Conservation (phyloP, 2,113 vertebrate species). For the Zosterops hypoxanthus region DNA sequence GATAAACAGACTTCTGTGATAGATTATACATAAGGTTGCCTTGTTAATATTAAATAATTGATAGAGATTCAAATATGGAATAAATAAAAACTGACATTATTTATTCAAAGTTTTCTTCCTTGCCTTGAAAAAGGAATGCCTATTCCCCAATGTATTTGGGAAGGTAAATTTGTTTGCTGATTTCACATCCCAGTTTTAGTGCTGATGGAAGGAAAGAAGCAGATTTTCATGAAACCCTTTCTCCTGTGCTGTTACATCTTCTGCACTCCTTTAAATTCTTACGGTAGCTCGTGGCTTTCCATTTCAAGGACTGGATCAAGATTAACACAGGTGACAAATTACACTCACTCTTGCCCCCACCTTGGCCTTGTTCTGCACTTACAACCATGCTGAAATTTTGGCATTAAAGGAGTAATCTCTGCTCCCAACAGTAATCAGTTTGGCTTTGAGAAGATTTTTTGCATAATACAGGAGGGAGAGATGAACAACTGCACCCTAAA, state of each 20-base stretch:
- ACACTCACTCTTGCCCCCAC: background rate
- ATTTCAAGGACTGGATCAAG: background rate
- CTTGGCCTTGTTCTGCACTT: background rate
- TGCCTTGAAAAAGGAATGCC: background rate
- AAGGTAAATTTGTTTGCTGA: background rate
- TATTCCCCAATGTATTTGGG: background rate
- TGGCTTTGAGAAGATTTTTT: background rate
- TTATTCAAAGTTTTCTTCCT: background rate
- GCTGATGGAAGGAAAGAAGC: background rate
- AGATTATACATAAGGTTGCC: background rate
- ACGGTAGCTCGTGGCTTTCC: background rate
- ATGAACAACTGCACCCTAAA: background rate
- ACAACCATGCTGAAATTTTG: background rate
- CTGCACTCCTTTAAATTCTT: background rate
- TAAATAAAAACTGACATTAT: background rate
- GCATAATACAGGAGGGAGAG: background rate
- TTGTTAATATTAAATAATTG: constrained; percentile 16
- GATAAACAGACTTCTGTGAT: constrained; percentile 20
- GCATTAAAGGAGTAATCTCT: background rate
- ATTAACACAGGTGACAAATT: background rate
- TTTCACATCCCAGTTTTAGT: background rate
- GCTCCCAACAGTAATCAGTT: background rate
- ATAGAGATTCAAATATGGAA: background rate
- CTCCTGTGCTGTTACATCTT: background rate
- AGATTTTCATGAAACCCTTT: background rate